Base-by-base conservation (phyloP, 2,888 invertebrate species). In the Drosophila histrio region DNA sequence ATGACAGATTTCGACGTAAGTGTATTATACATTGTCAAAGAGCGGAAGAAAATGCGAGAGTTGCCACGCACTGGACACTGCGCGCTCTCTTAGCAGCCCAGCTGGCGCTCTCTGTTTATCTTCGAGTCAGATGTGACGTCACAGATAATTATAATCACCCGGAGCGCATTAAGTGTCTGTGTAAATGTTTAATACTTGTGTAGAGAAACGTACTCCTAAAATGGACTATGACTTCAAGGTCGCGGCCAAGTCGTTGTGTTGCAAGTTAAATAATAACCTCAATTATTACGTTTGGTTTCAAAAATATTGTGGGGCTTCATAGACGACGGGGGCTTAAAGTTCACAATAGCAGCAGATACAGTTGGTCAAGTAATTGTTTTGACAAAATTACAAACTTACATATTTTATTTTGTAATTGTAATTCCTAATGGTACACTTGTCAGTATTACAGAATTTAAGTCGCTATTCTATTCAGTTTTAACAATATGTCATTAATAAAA, bases 1-100 rank as follows among this genome's bases (percentile, higher is more conserved):
- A 88, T 87, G 88, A 67, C 73, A 2, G 86, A 87, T 52, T 74
- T 88, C 15, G 88, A 87, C 68, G 87, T 87, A 80, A 87, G 87
- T 88, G 54, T 26, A 36, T 34, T 11, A 8, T 19, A 19, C n/a
- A 19, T 46, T 43, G 17, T n/a, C 6, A 17, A 8, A 58, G 19
- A 41, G 43, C 8, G 24, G 22, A 30, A 11, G 15, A 15, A 19
- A 53, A 22, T 30, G 7, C 11, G n/a, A 46, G 38, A 36, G 32
- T 5, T 52, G 71, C 22, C 39, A 56, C 50, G 36, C 13, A 22
- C 22, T 19, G 5, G 2, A 22, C 26, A 8, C 38, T n/a, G n/a
- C 28, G n/a, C 36, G 50, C 32, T 32, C n/a, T 46, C 36, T 36
- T 38, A 34, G 21, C 24, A 9, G 41, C 9, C 3, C 54, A 46